Conservation (phyloP, 2,797 vertebrate species). For the Alosa sapidissima region DNA sequence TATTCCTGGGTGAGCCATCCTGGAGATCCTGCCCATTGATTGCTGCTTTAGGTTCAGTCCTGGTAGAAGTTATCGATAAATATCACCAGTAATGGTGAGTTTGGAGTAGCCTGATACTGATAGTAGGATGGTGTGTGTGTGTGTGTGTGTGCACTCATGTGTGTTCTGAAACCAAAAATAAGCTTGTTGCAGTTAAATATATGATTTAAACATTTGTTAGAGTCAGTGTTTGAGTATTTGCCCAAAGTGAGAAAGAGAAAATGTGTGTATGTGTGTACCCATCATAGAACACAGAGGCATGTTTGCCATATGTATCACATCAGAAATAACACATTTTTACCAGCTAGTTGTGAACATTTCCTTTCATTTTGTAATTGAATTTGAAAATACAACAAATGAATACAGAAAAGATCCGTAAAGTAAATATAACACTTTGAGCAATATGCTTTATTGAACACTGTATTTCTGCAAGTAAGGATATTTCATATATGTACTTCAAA, state of each 20-base stretch:
- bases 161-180: not conserved
- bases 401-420: conserved; percentile 37
- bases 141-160: not conserved
- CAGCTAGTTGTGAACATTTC: not conserved
- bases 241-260: conserved; percentile 19
- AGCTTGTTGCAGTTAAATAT: not conserved
- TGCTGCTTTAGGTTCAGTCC: not conserved
- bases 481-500: conserved; percentile 80
- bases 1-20: not conserved
- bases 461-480: conserved; percentile 76
- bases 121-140: not conserved
- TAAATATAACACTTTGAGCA: conserved; percentile 77
- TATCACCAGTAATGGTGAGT: not conserved
- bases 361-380: conserved; percentile 34
- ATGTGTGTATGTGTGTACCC: conserved; percentile 23
- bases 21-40: not conserved
- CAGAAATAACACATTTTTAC: not conserved
- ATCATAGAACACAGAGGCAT: not conserved
- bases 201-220: not conserved
- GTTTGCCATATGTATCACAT: not conserved
- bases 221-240: not conserved
- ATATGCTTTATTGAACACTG: conserved; percentile 83
- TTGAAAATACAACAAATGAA: conserved; percentile 27
- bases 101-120: not conserved
- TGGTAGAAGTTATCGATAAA: not conserved